phyloP scores from a whole-genome alignment of 2,888 invertebrate species.

The Chironomus tentans region DNA sequence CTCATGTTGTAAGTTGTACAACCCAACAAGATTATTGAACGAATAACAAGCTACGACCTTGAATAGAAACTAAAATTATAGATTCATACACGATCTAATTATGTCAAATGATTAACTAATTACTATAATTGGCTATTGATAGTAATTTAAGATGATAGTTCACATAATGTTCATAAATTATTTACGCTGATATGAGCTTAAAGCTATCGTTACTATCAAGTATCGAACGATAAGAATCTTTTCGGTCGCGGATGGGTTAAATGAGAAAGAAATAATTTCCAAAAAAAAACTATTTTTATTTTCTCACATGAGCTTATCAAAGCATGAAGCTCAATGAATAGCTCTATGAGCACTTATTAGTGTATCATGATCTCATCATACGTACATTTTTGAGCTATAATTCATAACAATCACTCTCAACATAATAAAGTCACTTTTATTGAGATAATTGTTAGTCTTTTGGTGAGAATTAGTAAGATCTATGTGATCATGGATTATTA shows the following conservation, averaged over 20 bases:
- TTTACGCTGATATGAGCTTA: background rate
- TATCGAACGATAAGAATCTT: conserved; percentile 11
- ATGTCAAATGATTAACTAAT: no score
- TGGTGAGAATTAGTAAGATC: conserved; percentile 14
- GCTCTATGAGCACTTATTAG: conserved; percentile 1
- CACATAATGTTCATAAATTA: background rate
- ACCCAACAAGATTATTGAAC: no score
- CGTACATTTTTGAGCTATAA: background rate
- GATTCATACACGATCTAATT: no score
- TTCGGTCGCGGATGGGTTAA: background rate
- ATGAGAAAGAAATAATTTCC: background rate
- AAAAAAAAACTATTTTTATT: conserved; percentile 2
- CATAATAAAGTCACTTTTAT: background rate
- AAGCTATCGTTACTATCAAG: background rate
- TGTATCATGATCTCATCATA: conserved; percentile 21
- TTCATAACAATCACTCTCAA: conserved; percentile 3
- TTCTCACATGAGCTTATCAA: background rate
- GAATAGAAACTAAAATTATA: no score
- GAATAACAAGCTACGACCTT: no score
- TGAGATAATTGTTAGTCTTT: background rate
- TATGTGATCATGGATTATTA: conserved; percentile 1
- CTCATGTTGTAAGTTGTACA: no score
- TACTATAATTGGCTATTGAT: no score
- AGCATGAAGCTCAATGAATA: background rate
- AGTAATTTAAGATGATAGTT: background rate